phyloP scores from a whole-genome alignment of 2,888 invertebrate genomes.

The Heliconius ethilla region DNA sequence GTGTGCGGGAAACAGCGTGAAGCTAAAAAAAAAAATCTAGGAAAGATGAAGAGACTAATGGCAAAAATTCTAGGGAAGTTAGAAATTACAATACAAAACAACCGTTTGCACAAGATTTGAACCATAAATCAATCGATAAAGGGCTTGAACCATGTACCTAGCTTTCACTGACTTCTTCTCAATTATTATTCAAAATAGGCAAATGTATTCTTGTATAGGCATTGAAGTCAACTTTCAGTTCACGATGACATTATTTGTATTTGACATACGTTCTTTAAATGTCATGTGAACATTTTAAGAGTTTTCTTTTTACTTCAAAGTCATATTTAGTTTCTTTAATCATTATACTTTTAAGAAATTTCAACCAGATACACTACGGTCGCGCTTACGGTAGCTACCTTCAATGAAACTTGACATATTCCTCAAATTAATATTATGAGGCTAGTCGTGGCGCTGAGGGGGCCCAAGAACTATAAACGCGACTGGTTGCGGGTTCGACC shows the following conservation, averaged over 20 bases:
- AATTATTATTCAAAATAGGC: slow-evolving; percentile 33
- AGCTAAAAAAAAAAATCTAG: too few relatives aligned
- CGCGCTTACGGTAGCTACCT: too few relatives aligned
- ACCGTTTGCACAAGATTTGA: not conserved
- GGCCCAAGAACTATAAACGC: too few relatives aligned
- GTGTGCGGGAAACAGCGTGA: too few relatives aligned
- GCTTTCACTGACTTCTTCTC: slow-evolving; percentile 33
- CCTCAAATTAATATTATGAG: too few relatives aligned
- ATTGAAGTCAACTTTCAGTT: slow-evolving; percentile 25
- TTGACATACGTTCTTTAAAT: slow-evolving; percentile 10
- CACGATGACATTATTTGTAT: slow-evolving; percentile 14
- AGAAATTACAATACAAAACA: slow-evolving; percentile 18
- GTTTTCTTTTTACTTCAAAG: not conserved
- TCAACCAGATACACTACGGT: not conserved
- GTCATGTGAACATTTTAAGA: not conserved
- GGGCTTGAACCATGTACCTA: slow-evolving; percentile 23
- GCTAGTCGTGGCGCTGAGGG: too few relatives aligned
- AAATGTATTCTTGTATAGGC: slow-evolving; percentile 12
- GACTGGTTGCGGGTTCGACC: too few relatives aligned
- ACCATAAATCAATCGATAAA: slow-evolving; percentile 31
- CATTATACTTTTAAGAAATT: not conserved
- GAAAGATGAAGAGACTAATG: not conserved
- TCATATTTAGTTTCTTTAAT: not conserved
- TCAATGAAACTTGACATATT: too few relatives aligned
- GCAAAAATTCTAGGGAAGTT: not conserved